A percentile compares a stretch with the other conserved stretches of the same genome.
Conservation (phyloP, 2,888 invertebrate genomes). For the Listrodromus nycthemerus region DNA sequence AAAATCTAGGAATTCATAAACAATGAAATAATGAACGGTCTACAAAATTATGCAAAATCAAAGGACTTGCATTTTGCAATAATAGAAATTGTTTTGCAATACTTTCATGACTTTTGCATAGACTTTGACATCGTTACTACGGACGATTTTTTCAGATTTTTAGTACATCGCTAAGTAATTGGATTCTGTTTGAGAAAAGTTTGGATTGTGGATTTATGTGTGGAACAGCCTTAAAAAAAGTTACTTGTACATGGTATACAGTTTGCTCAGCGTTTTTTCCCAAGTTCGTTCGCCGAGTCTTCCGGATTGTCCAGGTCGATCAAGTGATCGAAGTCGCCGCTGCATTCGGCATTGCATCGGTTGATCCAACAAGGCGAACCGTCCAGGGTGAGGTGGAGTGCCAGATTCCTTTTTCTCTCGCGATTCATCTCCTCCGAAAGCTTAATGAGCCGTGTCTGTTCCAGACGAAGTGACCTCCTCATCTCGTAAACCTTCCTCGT, state of each 20-base stretch:
- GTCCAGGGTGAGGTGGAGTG: slow-evolving; percentile 72
- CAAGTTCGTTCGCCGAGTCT: slow-evolving; percentile 8
- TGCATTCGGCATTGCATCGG: slow-evolving; percentile 68
- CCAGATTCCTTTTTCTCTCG: slow-evolving; percentile 76
- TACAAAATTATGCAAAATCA: too few relatives aligned
- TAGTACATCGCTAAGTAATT: too few relatives aligned
- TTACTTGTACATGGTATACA: neutral
- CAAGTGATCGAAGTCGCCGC: slow-evolving; percentile 54
- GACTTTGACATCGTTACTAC: neutral
- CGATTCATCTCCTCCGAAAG: slow-evolving; percentile 77
- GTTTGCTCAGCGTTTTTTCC: slow-evolving; percentile 38
- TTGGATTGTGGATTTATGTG: too few relatives aligned
- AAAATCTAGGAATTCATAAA: too few relatives aligned
- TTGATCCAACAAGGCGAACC: slow-evolving; percentile 67
- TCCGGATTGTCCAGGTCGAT: slow-evolving; percentile 7
- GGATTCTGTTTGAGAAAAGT: too few relatives aligned
- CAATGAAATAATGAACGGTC: too few relatives aligned
- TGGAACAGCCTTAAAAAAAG: neutral
- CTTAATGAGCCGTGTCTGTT: slow-evolving; percentile 76
- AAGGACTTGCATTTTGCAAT: too few relatives aligned
- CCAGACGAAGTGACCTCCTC: slow-evolving; percentile 73
- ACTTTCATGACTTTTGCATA: too few relatives aligned
- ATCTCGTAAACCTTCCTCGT: slow-evolving; percentile 75
- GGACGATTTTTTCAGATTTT: too few relatives aligned
- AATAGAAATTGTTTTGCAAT: too few relatives aligned